A percentile compares a stretch with the other conserved stretches of the same genome.
Evolutionary conservation across 2,797 vertebrate species (phyloP).

Genomic region (Etheostoma nigrum): DNA sequence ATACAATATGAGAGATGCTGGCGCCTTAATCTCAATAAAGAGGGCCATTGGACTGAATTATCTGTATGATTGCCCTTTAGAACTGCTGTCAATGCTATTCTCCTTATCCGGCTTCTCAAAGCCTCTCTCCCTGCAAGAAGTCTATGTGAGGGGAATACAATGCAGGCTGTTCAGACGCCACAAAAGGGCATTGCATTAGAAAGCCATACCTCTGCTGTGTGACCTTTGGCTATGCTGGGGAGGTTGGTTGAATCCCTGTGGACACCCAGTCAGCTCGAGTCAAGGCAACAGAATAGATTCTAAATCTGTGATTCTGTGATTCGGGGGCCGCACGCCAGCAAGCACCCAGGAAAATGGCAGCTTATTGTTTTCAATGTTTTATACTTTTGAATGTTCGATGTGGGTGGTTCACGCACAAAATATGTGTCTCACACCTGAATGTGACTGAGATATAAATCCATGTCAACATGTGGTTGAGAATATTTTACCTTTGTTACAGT

Average conservation of each 20-base stretch:
- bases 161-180: constrained; percentile 76
- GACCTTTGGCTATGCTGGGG: constrained; percentile 82
- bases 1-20: constrained; percentile 76
- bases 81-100: constrained; percentile 82
- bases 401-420: constrained; percentile 52
- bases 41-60: constrained; percentile 80
- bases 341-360: constrained; percentile 70
- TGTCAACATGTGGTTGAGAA: constrained; percentile 7
- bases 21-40: constrained; percentile 81
- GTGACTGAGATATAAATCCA: constrained; percentile 25
- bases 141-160: constrained; percentile 81
- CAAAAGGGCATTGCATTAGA: constrained; percentile 85
- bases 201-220: constrained; percentile 83
- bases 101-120: constrained; percentile 79
- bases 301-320: constrained; percentile 75
- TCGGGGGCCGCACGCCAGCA: constrained; percentile 53
- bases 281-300: constrained; percentile 75
- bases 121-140: constrained; percentile 72
- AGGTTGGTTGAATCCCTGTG: constrained; percentile 77
- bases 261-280: constrained; percentile 75
- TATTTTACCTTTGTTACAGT: constrained; percentile 12
- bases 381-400: constrained; percentile 50
- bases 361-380: constrained; percentile 70
- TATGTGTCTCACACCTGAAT: constrained; percentile 34
- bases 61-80: constrained; percentile 83